Base-by-base conservation (phyloP, 1,140 invertebrate genomes). In the Mylabris phalerata region DNA sequence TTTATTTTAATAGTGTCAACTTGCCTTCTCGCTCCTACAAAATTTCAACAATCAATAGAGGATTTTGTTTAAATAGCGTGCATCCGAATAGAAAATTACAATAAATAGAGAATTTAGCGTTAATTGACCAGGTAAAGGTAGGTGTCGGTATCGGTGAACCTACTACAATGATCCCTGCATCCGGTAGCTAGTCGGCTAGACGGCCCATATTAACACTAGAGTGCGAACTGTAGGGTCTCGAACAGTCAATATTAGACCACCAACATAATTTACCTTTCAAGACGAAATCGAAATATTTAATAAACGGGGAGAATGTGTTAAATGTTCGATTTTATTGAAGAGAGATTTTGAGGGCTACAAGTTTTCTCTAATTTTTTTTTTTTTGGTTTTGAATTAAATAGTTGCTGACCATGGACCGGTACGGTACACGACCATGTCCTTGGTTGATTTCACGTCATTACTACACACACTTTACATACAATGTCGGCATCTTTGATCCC, bases 121-220 rank as follows among this genome's bases (percentile, higher is more conserved):
- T 54, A 54, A 54, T 54, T 54, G 51, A 4, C 51, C 51, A 54
- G 51, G 51, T 54, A 54, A 54, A 54, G 51, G 44, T 45, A 54
- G 42, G 7, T 45, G 51, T 42, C 51, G 51, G 51, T 54, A 32
- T 46, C 51, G 38, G 51, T 52, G 50, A 44, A 43, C 41, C 41
- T 32, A 19, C 19, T 19, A 52, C 50, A 54, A 54, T 42, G 50
- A 54, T 45, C 25, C 42, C 46, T 32, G 51, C 51, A 54, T 54
- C 51, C 51, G 51, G 51, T 54, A 54, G 51, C 51, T 46, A 54
- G 51, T 54, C 51, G 51, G 51, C 51, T 42, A 54, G 51, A 54
- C 51, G 42, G 51, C 27, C 11, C 51, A 42, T 54, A 54, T 54
- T 54, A 54, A 54, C 51, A 54, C 51, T 45, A 42, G 27, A 38